Evolutionary conservation across 2,797 vertebrate species (phyloP).

Genomic region (Florisuga fusca): DNA sequence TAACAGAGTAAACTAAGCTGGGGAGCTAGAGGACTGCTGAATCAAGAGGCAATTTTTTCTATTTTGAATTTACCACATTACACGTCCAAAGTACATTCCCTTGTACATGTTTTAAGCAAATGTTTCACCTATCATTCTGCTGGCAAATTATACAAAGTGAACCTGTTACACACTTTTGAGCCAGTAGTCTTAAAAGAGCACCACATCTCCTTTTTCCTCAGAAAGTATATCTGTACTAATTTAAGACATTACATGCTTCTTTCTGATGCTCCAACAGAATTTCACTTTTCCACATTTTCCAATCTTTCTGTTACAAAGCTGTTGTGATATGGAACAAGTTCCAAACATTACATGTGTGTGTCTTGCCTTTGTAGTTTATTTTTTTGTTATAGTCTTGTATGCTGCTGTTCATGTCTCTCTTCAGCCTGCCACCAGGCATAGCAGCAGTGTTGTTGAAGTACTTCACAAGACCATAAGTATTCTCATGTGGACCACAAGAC

Average conservation of each 20-base stretch:
- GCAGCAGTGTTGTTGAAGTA: background rate
- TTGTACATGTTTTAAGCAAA: background rate
- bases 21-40: too few relatives aligned
- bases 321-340: background rate
- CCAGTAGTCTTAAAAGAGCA: background rate
- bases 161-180: background rate
- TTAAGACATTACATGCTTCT: background rate
- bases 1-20: too few relatives aligned
- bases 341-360: fast-evolving
- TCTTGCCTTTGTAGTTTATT: background rate
- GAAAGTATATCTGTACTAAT: fast-evolving
- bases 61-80: too few relatives aligned
- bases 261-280: background rate
- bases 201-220: background rate
- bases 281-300: background rate
- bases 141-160: background rate
- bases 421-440: background rate
- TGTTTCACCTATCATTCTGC: background rate
- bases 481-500: background rate
- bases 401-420: background rate
- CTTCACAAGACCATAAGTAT: background rate
- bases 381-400: background rate
- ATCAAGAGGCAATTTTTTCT: too few relatives aligned
- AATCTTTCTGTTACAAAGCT: background rate
- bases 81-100: background rate